Evolutionary conservation across 1,140 invertebrate genomes (phyloP).

Genomic region (Dufourea novaeangliae): DNA sequence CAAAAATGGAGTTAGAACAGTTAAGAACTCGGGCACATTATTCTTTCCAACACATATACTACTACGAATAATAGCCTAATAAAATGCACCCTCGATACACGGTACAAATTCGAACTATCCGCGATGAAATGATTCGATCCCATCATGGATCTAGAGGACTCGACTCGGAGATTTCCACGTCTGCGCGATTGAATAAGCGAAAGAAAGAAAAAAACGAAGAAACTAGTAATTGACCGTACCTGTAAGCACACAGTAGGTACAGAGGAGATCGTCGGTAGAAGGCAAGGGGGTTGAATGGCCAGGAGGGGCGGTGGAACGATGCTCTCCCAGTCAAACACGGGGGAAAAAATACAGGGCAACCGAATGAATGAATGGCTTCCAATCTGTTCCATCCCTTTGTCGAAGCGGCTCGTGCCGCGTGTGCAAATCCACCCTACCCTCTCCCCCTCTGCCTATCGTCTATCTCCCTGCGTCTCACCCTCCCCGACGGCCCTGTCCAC

Average conservation of each 20-base stretch:
- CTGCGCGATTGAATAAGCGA: background rate
- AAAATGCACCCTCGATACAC: too few species aligned
- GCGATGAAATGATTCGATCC: too few species aligned
- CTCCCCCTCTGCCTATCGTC: constrained; percentile 3
- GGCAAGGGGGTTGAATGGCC: constrained; percentile 25
- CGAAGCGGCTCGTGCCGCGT: constrained; percentile 80
- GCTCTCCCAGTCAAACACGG: constrained; percentile 69
- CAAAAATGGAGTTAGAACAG: too few species aligned
- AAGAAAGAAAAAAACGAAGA: background rate
- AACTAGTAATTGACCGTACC: constrained; percentile 37
- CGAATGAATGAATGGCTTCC: constrained; percentile 65
- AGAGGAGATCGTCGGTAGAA: background rate
- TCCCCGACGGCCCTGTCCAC: constrained; percentile 19
- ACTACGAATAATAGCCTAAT: too few species aligned
- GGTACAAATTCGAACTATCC: too few species aligned
- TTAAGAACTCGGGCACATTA: too few species aligned
- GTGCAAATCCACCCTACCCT: constrained; percentile 69
- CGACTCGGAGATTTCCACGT: too few species aligned
- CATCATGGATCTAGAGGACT: too few species aligned
- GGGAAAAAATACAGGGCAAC: constrained; percentile 67
- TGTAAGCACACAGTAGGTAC: constrained; percentile 24
- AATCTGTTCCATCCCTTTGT: constrained; percentile 77
- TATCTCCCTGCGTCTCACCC: background rate
- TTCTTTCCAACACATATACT: too few species aligned
- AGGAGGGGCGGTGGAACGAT: constrained; percentile 57